Base-by-base conservation (phyloP, 2,113 vertebrate genomes). In the Vanacampus margaritifer region DNA sequence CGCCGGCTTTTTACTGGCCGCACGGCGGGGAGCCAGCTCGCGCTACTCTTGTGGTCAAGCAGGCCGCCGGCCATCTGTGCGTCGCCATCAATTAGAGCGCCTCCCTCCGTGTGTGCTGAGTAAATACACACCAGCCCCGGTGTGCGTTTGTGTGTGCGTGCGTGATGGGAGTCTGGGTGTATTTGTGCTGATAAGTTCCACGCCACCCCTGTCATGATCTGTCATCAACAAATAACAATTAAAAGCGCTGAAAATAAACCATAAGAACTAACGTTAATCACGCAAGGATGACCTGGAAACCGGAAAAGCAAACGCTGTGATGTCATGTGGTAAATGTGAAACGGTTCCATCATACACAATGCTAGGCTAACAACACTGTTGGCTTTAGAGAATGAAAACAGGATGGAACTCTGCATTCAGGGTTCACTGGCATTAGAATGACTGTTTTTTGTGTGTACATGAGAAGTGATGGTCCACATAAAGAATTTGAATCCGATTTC, bases 11-110 rank as follows among this genome's bases (percentile, higher is more conserved):
- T 93, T 91, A 92, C 90, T 90, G 92, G 90, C 78, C 77, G 72
- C 88, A 92, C 91, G 89, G 43, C 90, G 88, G 90, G 88, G 90
- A 86, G 85, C 86, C 85, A 70, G 89, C 90, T 90, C 88, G 89
- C 85, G 73, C 86, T 82, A 80, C 87, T 89, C 88, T 90, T 91
- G 91, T 88, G 89, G 88, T 89, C 84, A 71, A 76, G 82, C 83
- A 69, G 78, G 83, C 83, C 76, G 64, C 80, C 67, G 84, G 82
- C 89, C 89, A 92, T 91, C 91, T 91, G 89, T 89, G 88, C 87
- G 86, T 89, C 83, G 86, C 79, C 64, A 67, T 82, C 78, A 84
- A 87, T 89, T 84, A 84, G 67, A 56, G 68, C 70, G 46, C 48
- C 78, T 59, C 65, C 79, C 65, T 60, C 69, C 56, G 68, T 67